phyloP scores from a whole-genome alignment of 2,113 vertebrate species.

The Proterorhinus semilunaris region DNA sequence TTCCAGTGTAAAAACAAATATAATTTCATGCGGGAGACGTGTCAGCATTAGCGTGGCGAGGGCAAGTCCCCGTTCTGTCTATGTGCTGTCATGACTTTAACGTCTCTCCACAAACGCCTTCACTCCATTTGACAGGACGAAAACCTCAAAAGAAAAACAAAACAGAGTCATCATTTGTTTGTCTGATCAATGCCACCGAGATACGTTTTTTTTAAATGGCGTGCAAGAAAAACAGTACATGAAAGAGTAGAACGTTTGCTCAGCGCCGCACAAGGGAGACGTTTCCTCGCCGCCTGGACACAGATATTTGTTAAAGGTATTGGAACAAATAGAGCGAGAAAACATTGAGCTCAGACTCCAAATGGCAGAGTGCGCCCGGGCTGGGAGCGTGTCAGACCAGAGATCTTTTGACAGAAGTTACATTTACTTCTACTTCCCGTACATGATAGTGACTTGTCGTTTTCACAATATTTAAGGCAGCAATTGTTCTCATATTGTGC shows the following conservation, averaged over 20 bases:
- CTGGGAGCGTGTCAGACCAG: neutral
- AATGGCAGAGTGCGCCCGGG: neutral
- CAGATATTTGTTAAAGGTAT: conserved; percentile 5
- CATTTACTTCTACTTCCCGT: neutral
- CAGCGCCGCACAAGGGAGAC: neutral
- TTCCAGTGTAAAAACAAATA: too few species aligned
- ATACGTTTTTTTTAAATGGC: neutral
- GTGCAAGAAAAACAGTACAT: neutral
- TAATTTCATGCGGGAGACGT: too few species aligned
- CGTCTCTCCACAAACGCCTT: too few species aligned
- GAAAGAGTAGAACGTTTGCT: neutral
- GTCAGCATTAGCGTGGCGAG: too few species aligned
- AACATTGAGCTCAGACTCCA: conserved; percentile 1
- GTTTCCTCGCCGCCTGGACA: neutral
- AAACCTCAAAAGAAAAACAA: too few species aligned
- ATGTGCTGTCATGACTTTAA: too few species aligned
- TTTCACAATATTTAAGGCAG: too few species aligned
- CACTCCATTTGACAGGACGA: too few species aligned
- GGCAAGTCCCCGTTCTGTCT: too few species aligned
- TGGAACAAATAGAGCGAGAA: conserved; percentile 3
- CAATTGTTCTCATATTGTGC: too few species aligned
- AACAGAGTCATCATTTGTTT: too few species aligned
- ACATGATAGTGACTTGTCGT: too few species aligned
- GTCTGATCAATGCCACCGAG: neutral
- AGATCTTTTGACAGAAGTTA: neutral